phyloP scores from a whole-genome alignment of 2,888 invertebrate genomes.

The Cheilosia pagana region DNA sequence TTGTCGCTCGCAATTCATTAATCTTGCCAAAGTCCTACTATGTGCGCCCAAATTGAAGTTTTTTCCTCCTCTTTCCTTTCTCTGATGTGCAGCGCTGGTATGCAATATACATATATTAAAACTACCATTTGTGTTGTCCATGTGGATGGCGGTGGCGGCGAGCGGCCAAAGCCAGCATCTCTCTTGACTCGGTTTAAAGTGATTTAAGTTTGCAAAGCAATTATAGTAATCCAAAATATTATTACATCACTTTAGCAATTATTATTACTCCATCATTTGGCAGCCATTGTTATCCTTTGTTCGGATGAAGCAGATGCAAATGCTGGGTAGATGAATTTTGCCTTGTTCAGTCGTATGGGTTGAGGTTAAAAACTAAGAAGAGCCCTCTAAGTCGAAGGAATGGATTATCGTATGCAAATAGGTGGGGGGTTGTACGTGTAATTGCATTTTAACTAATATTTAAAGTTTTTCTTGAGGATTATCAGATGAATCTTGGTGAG shows the following conservation, averaged over 20 bases:
- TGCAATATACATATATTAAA: not conserved
- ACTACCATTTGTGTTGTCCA: constrained; percentile 15
- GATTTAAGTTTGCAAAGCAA: constrained; percentile 70
- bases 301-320: constrained; percentile 9
- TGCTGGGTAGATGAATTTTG: not conserved
- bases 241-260: constrained; percentile 65
- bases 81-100: not conserved
- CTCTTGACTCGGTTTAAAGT: constrained; percentile 61
- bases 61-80: constrained; percentile 4
- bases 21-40: constrained; percentile 63
- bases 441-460: constrained; percentile 30
- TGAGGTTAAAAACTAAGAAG: not conserved
- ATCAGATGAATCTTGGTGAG: not conserved
- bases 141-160: constrained; percentile 2
- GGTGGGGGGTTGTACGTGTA: not conserved
- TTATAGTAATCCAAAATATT: constrained; percentile 71
- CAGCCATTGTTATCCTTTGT: constrained; percentile 2
- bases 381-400: not conserved
- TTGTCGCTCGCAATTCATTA: constrained; percentile 71
- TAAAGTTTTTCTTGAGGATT: not conserved
- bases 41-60: constrained; percentile 49
- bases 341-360: not conserved
- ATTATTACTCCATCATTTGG: constrained; percentile 54
- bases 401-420: constrained; percentile 25
- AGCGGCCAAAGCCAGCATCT: constrained; percentile 1